A percentile compares a stretch with the other conserved stretches of the same genome.
phyloP scores from a whole-genome alignment of 2,888 invertebrate species.

The Drosophila robusta region DNA sequence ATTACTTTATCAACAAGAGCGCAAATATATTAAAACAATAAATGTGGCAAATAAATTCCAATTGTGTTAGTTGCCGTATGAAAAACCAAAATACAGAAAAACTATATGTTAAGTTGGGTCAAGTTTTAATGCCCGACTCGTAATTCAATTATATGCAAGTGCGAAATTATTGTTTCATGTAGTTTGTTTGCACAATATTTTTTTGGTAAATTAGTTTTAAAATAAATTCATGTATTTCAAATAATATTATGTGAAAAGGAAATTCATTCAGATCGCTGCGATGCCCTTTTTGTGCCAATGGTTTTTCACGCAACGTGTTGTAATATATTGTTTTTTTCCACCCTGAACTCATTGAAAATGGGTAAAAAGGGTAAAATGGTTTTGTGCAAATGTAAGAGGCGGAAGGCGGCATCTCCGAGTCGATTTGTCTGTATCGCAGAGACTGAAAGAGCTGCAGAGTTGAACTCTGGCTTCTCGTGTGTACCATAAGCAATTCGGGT shows the following conservation, averaged over 20 bases:
- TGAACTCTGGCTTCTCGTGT: too few species aligned
- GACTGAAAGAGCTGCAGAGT: too few species aligned
- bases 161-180: conserved; percentile 32
- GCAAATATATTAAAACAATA: conserved; percentile 27
- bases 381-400: too few species aligned
- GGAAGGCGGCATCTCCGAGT: too few species aligned
- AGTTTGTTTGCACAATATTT: conserved; percentile 1
- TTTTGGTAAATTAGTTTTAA: conserved; percentile 14
- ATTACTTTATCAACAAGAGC: conserved; percentile 36
- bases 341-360: too few species aligned
- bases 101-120: conserved; percentile 2
- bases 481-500: too few species aligned
- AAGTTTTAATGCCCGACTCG: conserved; percentile 14
- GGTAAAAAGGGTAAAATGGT: too few species aligned
- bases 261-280: not conserved
- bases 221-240: not conserved
- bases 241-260: too few species aligned
- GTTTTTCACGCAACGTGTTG: too few species aligned
- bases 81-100: not conserved
- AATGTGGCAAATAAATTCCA: conserved; percentile 42
- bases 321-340: too few species aligned
- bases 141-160: conserved; percentile 44
- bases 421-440: too few species aligned
- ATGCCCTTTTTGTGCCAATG: not conserved
- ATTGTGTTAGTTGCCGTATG: conserved; percentile 24